phyloP scores from a whole-genome alignment of 2,888 invertebrate species.

The Lissocephala sabroskyi region DNA sequence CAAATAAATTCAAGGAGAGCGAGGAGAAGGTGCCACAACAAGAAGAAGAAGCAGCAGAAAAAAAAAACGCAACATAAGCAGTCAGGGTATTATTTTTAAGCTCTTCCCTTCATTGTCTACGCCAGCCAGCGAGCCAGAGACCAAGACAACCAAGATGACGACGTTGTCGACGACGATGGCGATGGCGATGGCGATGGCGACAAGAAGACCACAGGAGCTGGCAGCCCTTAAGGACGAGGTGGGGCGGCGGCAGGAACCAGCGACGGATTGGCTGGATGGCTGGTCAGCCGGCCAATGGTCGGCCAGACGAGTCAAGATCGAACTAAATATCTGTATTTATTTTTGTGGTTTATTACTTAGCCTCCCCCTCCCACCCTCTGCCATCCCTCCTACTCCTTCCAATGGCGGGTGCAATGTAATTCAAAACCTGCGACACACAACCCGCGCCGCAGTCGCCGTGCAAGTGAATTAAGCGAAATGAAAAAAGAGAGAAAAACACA shows the following conservation, averaged over 20 bases:
- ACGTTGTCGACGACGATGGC: constrained; percentile 6
- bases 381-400: too few relatives aligned
- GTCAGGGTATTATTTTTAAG: constrained; percentile 62
- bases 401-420: constrained; percentile 45
- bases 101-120: constrained; percentile 59
- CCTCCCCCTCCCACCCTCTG: too few relatives aligned
- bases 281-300: constrained; percentile 1
- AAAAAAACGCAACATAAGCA: constrained; percentile 52
- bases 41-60: constrained; percentile 20
- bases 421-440: constrained; percentile 42
- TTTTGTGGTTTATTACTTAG: constrained; percentile 23
- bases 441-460: constrained; percentile 26
- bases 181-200: constrained; percentile 13
- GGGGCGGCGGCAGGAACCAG: neutral
- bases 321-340: constrained; percentile 59
- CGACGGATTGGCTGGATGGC: constrained; percentile 3
- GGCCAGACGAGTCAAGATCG: constrained; percentile 29
- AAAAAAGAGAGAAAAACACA: constrained; percentile 6
- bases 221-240: constrained; percentile 3
- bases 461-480: constrained; percentile 38
- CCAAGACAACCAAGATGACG: neutral
- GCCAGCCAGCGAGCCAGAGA: constrained; percentile 14
- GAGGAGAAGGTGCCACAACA: too few relatives aligned
- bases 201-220: constrained; percentile 6
- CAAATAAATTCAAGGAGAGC: too few relatives aligned